These are phyloP conservation scores for Desmophyllum pertusum DNA, from an alignment of 92 coral and sea anemone species.

Conservation along the genomic window DNA sequence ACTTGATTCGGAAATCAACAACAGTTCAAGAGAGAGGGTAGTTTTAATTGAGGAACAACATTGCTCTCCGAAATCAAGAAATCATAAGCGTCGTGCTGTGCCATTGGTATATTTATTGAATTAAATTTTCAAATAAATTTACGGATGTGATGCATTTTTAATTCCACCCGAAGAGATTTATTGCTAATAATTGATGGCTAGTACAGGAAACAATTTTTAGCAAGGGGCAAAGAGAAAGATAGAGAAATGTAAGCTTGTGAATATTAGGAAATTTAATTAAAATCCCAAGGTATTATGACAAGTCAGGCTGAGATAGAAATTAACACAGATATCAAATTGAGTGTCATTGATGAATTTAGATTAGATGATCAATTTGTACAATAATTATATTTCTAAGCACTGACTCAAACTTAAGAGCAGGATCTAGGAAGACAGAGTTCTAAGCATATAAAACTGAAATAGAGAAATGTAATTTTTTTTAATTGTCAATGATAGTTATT, in stretches of 20 bases:
- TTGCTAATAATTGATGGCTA: not conserved
- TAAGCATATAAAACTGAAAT: not conserved
- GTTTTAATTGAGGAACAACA: not conserved
- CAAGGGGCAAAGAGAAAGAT: not conserved
- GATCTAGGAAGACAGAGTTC: not conserved
- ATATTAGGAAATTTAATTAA: not conserved
- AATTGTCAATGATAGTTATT: not conserved
- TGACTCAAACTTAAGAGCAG: not conserved
- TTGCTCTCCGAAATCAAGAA: not conserved
- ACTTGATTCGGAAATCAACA: not conserved
- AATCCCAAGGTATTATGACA: not conserved
- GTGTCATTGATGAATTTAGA: not conserved
- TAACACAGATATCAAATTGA: not conserved
- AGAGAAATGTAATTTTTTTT: not conserved
- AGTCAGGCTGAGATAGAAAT: not conserved
- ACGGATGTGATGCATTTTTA: not conserved
- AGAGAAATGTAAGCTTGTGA: not conserved
- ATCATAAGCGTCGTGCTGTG: conserved; percentile 26
- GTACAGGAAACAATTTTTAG: not conserved
- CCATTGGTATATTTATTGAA: conserved; percentile 6
- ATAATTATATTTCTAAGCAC: not conserved
- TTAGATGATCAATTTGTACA: not conserved
- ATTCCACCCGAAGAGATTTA: not conserved
- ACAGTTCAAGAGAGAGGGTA: not conserved
- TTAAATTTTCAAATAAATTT: not conserved